Conservation (phyloP, 2,797 vertebrate genomes). For the Chelidonichthys spinosus region DNA sequence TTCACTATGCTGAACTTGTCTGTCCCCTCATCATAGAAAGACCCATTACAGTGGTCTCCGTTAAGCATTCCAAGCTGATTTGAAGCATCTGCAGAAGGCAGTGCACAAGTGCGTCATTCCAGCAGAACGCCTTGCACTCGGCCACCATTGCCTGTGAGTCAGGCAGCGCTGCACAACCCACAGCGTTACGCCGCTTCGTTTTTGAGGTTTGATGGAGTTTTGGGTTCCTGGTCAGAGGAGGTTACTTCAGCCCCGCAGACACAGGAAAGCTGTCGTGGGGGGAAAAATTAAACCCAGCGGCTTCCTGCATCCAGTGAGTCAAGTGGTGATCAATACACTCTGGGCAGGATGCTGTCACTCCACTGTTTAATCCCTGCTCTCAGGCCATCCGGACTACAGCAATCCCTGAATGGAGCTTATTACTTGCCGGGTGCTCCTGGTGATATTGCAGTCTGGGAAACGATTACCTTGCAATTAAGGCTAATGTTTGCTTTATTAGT, state of each 20-base stretch:
- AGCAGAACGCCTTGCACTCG: slow-evolving; percentile 37
- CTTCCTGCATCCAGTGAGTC: slow-evolving; percentile 77
- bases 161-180: slow-evolving; percentile 38
- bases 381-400: slow-evolving; percentile 75
- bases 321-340: slow-evolving; percentile 78
- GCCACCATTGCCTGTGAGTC: slow-evolving; percentile 49
- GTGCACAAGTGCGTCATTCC: slow-evolving; percentile 55
- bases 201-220: slow-evolving; percentile 62
- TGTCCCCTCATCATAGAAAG: slow-evolving; percentile 7
- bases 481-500: slow-evolving; percentile 52
- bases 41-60: slow-evolving; percentile 32
- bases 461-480: slow-evolving; percentile 63
- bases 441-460: slow-evolving; percentile 63
- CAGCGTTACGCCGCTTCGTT: slow-evolving; percentile 47
- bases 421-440: slow-evolving; percentile 58
- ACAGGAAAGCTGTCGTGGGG: slow-evolving; percentile 71
- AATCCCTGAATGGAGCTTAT: slow-evolving; percentile 61
- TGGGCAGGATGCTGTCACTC: slow-evolving; percentile 71
- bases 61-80: slow-evolving; percentile 59
- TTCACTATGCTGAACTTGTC: slow-evolving; percentile 21
- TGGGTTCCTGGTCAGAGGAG: slow-evolving; percentile 66
- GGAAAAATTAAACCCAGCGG: slow-evolving; percentile 61
- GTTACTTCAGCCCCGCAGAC: slow-evolving; percentile 67
- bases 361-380: slow-evolving; percentile 75
- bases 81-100: slow-evolving; percentile 57